Evolutionary conservation across 2,113 vertebrate species (phyloP).

Genomic region (Tetraodon nigroviridis): DNA sequence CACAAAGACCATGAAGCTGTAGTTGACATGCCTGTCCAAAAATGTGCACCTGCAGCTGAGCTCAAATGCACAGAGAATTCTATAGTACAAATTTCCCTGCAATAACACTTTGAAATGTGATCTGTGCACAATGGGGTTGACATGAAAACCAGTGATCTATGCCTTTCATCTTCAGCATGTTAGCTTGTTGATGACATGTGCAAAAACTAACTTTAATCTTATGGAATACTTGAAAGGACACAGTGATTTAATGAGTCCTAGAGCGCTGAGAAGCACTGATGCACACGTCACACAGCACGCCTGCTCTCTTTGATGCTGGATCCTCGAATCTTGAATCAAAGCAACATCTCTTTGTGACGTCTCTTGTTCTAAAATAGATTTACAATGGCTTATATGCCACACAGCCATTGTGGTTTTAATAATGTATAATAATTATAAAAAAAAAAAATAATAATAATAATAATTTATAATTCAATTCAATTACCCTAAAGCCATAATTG

Average conservation of each 20-base stretch:
- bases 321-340: constrained; percentile 20
- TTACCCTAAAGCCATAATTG: constrained; percentile 1
- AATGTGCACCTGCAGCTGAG: background rate
- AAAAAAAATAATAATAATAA: no score
- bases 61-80: no score
- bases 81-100: background rate
- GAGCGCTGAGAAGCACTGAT: constrained; percentile 1
- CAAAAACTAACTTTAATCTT: constrained; percentile 23
- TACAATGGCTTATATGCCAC: no score
- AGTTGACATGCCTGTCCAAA: background rate
- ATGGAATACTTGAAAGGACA: constrained; percentile 32
- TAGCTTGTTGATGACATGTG: constrained; percentile 12
- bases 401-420: no score
- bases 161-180: constrained; percentile 28
- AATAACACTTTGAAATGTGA: constrained; percentile 15
- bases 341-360: constrained; percentile 8
- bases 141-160: constrained; percentile 19
- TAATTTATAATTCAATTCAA: no score
- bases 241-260: constrained; percentile 14
- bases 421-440: no score
- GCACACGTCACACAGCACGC: background rate
- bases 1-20: background rate
- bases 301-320: constrained; percentile 24
- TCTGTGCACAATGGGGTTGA: constrained; percentile 10
- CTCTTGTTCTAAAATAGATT: no score